A percentile compares a stretch with the other conserved stretches of the same genome.
phyloP scores from a whole-genome alignment of 1,140 invertebrate genomes.

The Meloidogyne exigua region DNA sequence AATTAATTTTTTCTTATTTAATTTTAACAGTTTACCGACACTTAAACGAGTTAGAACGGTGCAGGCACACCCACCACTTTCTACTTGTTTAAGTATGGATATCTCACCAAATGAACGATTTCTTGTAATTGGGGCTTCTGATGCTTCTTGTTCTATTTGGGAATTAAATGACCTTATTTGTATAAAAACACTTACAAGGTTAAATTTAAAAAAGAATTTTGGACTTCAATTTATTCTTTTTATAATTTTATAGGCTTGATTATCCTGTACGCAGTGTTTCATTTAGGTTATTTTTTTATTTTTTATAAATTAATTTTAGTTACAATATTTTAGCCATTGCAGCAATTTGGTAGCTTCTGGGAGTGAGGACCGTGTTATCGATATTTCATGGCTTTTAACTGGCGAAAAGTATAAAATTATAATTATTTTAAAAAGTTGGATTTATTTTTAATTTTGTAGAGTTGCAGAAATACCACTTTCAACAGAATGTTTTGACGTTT shows the following conservation, averaged over 20 bases:
- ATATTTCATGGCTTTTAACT: constrained; percentile 43
- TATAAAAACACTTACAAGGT: constrained; percentile 38
- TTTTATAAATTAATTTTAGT: not conserved
- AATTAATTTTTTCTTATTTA: not conserved
- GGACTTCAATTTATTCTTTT: not conserved
- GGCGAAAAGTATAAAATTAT: constrained; percentile 38
- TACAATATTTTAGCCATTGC: constrained; percentile 37
- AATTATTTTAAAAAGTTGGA: not conserved
- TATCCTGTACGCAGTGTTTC: constrained; percentile 47
- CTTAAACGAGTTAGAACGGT: constrained; percentile 42
- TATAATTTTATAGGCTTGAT: constrained; percentile 34
- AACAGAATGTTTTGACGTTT: constrained; percentile 39
- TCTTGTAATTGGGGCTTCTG: constrained; percentile 40
- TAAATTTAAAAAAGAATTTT: not conserved
- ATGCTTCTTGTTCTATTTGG: constrained; percentile 45
- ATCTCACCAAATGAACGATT: constrained; percentile 41
- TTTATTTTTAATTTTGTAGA: constrained; percentile 31
- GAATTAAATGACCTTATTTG: constrained; percentile 47
- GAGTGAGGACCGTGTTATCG: constrained; percentile 42
- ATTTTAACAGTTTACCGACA: constrained; percentile 36
- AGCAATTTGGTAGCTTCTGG: constrained; percentile 43
- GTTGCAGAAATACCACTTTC: constrained; percentile 36
- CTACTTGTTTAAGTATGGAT: constrained; percentile 40
- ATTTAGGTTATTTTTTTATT: not conserved
- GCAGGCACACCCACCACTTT: constrained; percentile 50